Base-by-base conservation (phyloP, 2,888 invertebrate genomes). In the Junonia oenone region DNA sequence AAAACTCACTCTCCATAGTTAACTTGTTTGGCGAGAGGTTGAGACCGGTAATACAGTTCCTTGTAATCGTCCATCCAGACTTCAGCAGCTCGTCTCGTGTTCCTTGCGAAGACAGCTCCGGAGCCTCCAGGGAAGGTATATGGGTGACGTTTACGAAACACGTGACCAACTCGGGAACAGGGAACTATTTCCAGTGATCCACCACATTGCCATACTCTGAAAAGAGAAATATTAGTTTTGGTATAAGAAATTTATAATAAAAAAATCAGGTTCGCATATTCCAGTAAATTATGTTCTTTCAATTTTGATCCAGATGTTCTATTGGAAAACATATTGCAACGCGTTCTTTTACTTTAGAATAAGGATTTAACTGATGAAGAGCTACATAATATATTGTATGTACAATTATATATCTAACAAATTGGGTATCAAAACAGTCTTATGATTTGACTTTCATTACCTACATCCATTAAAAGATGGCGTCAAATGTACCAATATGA, bases 1-100 rank as follows among this genome's bases (percentile, higher is more conserved):
- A 43, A 48, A 56, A 91, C 95, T 93, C 89, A 97, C 97, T 96
- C 95, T 92, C 97, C 97, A 78, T 93, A 97, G 51, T 96, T 94
- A 63, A 97, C 95, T 76, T 95, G 96, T 76, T 95, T 95, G 13
- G 97, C 97, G 55, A 97, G 81, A 48, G 97, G 97, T 65, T 99
- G 99, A 1, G 98, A 95, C 55, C 95, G 93, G 76, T 98, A 98
- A 83, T 99, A 99, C 75, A 96, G 96, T 71, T 97, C 94, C 82
- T 99, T 99, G 88, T 97, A 99, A 61, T 98, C 97, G 76, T 99
- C 99, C 98, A 99, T 98, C 99, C 99, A 99, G 9, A 99, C 99
- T 86, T 99, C 99, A 0, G 99, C 99, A 0, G 99, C 99, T 63
- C 99, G 91, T 54, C 99, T 92, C 0, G 99, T 99, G 85, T 99